Evolutionary conservation across 2,797 vertebrate genomes (phyloP), one percentile per base, ranked within the genome.

Genomic region (Salmo trutta): DNA sequence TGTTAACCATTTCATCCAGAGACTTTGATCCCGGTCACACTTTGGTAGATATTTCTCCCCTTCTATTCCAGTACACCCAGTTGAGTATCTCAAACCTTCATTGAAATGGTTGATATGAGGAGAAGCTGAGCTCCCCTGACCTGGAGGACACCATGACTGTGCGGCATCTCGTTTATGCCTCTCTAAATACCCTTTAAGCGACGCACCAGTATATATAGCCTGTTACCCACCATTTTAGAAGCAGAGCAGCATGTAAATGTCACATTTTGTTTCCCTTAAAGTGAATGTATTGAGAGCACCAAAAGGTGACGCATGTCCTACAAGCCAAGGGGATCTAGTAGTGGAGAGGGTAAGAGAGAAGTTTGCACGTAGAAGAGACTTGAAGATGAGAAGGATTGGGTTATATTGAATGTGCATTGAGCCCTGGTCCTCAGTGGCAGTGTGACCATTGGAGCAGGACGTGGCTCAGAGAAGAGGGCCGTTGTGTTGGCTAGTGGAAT

Each of bases 291-390:
- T 16, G 24, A 76, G 33, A 53, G 29, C 24, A 65, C 3, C 52
- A 29, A 74, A 33, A 33, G 8, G 52, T 69, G 67, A 74, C 31
- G 21, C 21, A 70, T 72, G 54, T 65, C 59, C 65, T 81, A 74
- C 67, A 83, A 84, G 78, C 81, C 75, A 74, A 78, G 4, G 64
- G 76, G 78, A 77, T 24, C 83, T 77, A 36, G 73, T 19, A 31
- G 75, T 31, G 62, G 82, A 86, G 74, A 76, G 1, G 51, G 62
- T 52, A 78, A 24, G 77, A 84, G 87, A 90, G 85, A 83, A 75
- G 81, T 88, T 91, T 90, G 90, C 84, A 91, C 68, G 85, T 87
- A 75, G 86, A 87, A 74, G 78, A 88, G 86, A 85, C 84, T 29
- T 66, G 59, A 15, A 75, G 81, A 21, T 59, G 81, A 85, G 74